Evolutionary conservation across 1,140 invertebrate genomes (phyloP).

Genomic region (Drosophila novamexicana): DNA sequence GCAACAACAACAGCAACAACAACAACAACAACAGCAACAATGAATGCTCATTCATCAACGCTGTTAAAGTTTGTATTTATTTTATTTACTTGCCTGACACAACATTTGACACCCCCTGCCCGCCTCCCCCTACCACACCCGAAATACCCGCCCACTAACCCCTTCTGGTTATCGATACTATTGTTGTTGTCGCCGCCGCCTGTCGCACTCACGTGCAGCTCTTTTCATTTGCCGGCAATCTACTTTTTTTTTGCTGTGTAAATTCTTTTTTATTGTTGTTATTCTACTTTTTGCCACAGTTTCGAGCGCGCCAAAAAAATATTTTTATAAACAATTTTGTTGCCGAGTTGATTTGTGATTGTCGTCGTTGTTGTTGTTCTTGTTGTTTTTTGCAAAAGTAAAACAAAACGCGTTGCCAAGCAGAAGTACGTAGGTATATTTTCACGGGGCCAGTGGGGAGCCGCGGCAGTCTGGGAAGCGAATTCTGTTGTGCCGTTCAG

Average conservation of each 20-base stretch:
- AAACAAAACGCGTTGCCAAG: conserved; percentile 59
- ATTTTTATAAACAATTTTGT: conserved; percentile 55
- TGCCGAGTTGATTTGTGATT: conserved; percentile 32
- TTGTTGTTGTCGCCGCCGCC: conserved; percentile 45
- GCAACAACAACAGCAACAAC: conserved; percentile 46
- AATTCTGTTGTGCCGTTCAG: neutral
- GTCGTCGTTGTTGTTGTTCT: conserved; percentile 13
- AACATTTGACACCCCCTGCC: conserved; percentile 34
- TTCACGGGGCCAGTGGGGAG: too few relatives aligned
- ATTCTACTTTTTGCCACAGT: conserved; percentile 34
- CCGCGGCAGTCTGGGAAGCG: too few relatives aligned
- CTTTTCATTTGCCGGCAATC: conserved; percentile 39
- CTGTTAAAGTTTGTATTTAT: conserved; percentile 44
- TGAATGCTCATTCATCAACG: conserved; percentile 73
- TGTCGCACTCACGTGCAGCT: conserved; percentile 49
- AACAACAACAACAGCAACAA: conserved; percentile 20
- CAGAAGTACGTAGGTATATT: conserved; percentile 54
- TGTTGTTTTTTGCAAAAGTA: conserved; percentile 8
- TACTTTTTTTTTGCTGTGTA: conserved; percentile 33
- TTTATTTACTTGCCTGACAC: conserved; percentile 46
- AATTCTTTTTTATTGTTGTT: conserved; percentile 22
- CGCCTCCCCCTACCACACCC: neutral
- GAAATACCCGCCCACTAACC: neutral
- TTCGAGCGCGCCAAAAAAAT: conserved; percentile 45
- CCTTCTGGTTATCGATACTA: conserved; percentile 35